These are phyloP conservation scores for Erythrolamprus reginae DNA, from an alignment of 2,113 vertebrate species.

Conservation along the genomic window DNA sequence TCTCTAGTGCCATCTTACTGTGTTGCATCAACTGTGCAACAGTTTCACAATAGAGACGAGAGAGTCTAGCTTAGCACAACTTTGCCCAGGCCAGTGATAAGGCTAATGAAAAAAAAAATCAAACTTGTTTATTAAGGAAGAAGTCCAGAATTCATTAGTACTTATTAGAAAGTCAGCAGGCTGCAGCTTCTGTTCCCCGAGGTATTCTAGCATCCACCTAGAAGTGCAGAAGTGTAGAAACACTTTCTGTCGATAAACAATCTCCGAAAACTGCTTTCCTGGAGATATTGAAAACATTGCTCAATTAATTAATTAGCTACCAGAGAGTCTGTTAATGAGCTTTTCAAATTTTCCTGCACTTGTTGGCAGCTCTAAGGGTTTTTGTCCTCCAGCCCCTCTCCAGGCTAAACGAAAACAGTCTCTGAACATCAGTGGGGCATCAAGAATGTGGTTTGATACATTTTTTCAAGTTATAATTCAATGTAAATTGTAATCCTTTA, in stretches of 20 bases:
- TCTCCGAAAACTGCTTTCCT: background rate
- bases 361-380: background rate
- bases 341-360: background rate
- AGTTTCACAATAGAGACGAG: background rate
- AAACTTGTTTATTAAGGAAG: background rate
- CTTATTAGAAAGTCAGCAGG: background rate
- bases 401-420: slow-evolving; percentile 17
- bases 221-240: background rate
- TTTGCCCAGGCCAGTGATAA: background rate
- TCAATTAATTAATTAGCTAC: slow-evolving; percentile 9
- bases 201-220: background rate
- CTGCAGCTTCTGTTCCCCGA: background rate
- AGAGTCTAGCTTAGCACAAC: background rate
- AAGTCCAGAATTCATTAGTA: background rate
- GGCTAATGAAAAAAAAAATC: too few species aligned
- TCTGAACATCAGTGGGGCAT: background rate
- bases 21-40: background rate
- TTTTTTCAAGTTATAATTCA: background rate
- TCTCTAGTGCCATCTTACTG: background rate
- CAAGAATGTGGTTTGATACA: background rate
- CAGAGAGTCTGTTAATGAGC: slow-evolving; percentile 4
- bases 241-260: background rate
- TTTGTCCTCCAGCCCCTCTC: background rate
- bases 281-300: slow-evolving; percentile 5
- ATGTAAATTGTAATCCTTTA: background rate